Percentiles rank a stretch among this genome's conserved stretches.
phyloP scores from a whole-genome alignment of 2,113 vertebrate species.

The Lagopus leucura region DNA sequence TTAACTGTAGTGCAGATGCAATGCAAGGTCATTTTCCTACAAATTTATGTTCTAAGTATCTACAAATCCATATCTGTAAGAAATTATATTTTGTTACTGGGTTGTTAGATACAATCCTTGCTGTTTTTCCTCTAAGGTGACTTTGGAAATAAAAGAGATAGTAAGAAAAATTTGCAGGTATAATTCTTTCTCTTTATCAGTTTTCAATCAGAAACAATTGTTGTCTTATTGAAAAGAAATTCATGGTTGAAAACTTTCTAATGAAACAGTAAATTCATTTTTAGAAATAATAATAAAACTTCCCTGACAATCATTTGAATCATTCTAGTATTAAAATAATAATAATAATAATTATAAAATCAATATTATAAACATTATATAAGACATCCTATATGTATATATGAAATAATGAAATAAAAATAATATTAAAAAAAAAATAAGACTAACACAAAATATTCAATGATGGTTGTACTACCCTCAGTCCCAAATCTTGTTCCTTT shows the following conservation, averaged over 20 bases:
- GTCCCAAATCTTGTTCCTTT: background rate
- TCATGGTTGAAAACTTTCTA: background rate
- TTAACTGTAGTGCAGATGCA: background rate
- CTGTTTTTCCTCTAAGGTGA: background rate
- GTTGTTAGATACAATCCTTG: background rate
- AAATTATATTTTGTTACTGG: background rate
- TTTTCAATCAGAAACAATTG: background rate
- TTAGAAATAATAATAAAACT: background rate
- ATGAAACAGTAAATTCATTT: background rate
- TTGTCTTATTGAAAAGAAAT: background rate
- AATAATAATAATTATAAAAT: too few relatives aligned
- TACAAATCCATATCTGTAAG: background rate
- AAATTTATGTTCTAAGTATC: background rate
- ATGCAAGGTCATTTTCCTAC: background rate
- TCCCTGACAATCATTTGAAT: background rate
- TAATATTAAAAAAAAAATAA: background rate
- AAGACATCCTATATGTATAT: too few relatives aligned
- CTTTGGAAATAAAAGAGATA: background rate
- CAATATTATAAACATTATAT: too few relatives aligned
- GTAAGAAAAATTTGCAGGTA: background rate
- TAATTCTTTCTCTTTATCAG: background rate
- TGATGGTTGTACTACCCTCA: background rate
- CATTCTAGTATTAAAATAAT: background rate
- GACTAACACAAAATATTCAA: background rate
- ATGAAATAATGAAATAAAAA: too few relatives aligned